Conservation (phyloP, 2,797 vertebrate genomes). For the Nothura maculosa region DNA sequence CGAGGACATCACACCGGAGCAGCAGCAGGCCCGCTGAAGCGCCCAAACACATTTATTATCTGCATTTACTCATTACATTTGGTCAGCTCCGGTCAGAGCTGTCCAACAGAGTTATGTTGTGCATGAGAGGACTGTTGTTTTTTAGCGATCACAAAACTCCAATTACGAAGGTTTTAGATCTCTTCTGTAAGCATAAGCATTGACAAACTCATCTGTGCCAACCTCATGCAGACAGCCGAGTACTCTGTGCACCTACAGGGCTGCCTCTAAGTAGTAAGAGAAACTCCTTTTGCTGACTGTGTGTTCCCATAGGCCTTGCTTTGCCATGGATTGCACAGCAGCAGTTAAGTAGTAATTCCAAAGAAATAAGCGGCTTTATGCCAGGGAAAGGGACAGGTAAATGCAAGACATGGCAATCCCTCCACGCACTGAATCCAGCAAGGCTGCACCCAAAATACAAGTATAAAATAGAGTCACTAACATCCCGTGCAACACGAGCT, state of each 20-base stretch:
- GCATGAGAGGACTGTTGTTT: background rate
- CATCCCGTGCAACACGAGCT: background rate
- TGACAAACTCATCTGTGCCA: background rate
- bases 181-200: background rate
- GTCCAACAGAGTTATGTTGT: background rate
- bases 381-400: background rate
- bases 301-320: background rate
- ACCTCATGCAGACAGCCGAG: accelerated
- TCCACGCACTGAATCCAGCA: background rate
- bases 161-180: background rate
- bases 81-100: background rate
- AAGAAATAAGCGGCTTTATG: background rate
- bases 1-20: accelerated
- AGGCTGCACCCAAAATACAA: accelerated
- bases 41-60: background rate
- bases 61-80: background rate
- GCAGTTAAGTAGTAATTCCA: background rate
- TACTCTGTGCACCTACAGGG: accelerated
- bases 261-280: background rate
- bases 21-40: background rate
- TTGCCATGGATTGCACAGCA: accelerated
- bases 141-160: background rate
- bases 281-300: background rate
- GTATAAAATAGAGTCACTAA: background rate
- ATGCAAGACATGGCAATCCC: background rate